A percentile compares a stretch with the other conserved stretches of the same genome.
Evolutionary conservation across 2,888 invertebrate species (phyloP).

Genomic region (Periphyllus acericola): DNA sequence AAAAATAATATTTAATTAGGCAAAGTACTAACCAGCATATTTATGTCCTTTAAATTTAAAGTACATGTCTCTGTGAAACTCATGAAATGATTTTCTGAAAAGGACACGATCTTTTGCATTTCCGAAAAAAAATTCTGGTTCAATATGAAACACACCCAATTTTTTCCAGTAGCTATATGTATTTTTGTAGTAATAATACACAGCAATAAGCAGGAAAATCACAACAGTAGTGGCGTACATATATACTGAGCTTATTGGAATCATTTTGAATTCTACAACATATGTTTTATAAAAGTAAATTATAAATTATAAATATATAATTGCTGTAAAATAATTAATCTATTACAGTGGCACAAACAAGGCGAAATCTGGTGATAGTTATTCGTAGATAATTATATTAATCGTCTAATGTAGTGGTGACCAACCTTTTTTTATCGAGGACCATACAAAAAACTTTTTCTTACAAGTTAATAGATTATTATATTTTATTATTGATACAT

Average conservation of each 20-base stretch:
- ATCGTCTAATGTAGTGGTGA: no score
- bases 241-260: constrained; percentile 9
- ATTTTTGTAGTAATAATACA: constrained; percentile 67
- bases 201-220: not conserved
- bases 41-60: constrained; percentile 69
- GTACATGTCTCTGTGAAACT: constrained; percentile 69
- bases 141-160: constrained; percentile 68
- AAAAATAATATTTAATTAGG: not conserved
- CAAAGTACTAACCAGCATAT: constrained; percentile 68
- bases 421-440: no score
- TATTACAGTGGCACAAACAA: no score
- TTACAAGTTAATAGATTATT: no score
- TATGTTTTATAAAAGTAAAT: not conserved
- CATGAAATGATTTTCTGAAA: constrained; percentile 69
- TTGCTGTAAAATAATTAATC: no score
- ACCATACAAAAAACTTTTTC: no score
- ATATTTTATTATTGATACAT: no score
- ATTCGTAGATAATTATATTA: no score
- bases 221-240: not conserved
- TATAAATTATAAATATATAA: not conserved
- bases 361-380: no score
- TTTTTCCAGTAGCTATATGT: constrained; percentile 70
- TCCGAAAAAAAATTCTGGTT: constrained; percentile 70
- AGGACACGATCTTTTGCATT: constrained; percentile 69
- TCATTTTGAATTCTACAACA: constrained; percentile 48